These are phyloP conservation scores for Amblyraja radiata DNA, from an alignment of 2,797 vertebrate genomes.

Conservation along the genomic window DNA sequence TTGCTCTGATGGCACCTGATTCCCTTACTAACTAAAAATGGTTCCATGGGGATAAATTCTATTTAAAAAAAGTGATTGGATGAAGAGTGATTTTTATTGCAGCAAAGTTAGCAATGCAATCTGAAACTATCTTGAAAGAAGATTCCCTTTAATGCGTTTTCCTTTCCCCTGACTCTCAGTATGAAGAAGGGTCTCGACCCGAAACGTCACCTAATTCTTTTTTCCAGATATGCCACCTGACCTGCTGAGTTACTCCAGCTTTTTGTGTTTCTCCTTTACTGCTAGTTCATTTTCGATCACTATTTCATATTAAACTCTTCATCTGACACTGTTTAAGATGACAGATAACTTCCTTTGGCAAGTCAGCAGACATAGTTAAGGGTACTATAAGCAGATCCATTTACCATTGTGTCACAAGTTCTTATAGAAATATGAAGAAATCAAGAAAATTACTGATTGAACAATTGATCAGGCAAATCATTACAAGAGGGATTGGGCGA, in stretches of 20 bases:
- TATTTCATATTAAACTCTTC: background rate
- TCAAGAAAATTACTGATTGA: background rate
- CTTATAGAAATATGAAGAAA: background rate
- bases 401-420: background rate
- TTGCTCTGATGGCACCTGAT: background rate
- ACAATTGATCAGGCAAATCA: background rate
- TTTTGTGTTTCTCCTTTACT: too few species aligned
- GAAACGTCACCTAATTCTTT: too few species aligned
- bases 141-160: too few species aligned
- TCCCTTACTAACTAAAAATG: background rate
- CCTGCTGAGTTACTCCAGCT: too few species aligned
- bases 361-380: background rate
- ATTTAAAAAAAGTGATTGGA: background rate
- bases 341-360: background rate
- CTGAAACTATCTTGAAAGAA: background rate
- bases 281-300: background rate
- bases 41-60: background rate
- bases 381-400: background rate
- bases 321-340: background rate
- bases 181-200: too few species aligned
- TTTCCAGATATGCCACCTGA: too few species aligned
- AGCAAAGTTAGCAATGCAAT: background rate
- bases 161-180: too few species aligned
- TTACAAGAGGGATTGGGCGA: background rate
- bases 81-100: background rate